Percentiles rank a stretch among this genome's conserved stretches.
Conservation (phyloP, 1,140 invertebrate genomes). For the Oncopodura yosiiana region DNA sequence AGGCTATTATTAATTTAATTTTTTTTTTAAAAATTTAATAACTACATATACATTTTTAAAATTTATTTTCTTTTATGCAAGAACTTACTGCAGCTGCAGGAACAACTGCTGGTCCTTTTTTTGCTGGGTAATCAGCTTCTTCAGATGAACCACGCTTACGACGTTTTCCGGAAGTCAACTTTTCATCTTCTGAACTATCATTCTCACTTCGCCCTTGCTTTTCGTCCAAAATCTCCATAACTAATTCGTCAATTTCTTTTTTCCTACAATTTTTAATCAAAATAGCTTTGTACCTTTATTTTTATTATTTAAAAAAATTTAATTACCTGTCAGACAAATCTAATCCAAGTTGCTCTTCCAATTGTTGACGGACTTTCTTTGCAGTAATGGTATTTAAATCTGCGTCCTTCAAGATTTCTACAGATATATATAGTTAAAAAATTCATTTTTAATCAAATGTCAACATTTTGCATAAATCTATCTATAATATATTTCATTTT, state of each 20-base stretch:
- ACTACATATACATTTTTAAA: neutral
- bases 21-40: no score
- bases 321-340: conserved; percentile 56
- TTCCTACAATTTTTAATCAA: conserved; percentile 47
- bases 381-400: conserved; percentile 71
- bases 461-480: no score
- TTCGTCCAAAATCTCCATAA: conserved; percentile 62
- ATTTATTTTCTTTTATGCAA: neutral
- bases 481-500: neutral
- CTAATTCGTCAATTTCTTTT: conserved; percentile 71
- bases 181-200: conserved; percentile 37
- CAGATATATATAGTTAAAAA: conserved; percentile 38
- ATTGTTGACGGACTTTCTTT: conserved; percentile 78
- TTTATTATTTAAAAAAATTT: neutral
- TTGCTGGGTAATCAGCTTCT: conserved; percentile 7
- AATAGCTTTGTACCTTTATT: neutral
- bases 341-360: conserved; percentile 68
- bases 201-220: conserved; percentile 53
- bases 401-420: conserved; percentile 77
- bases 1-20: no score
- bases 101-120: neutral
- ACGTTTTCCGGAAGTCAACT: conserved; percentile 30
- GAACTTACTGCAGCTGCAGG: neutral
- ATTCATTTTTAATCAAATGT: neutral
- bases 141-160: conserved; percentile 44